Evolutionary conservation across 23 tunicate genomes (phyloP), one percentile per base, ranked within the genome.

Genomic region (Diplosoma virens): DNA sequence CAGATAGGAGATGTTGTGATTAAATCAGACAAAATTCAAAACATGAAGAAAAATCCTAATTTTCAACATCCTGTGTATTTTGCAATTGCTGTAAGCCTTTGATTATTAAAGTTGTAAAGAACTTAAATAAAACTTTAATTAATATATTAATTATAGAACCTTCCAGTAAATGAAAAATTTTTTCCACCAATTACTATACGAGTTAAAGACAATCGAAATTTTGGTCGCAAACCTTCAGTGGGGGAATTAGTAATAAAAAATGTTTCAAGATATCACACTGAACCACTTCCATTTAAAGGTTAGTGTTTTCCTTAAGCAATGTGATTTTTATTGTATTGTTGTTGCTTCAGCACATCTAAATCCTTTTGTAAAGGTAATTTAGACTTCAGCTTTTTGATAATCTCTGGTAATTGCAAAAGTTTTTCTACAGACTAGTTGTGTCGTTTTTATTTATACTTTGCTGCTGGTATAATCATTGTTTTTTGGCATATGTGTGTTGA

Each of bases 121-220:
- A 41, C 9, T 41, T 41, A 14, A 16, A 11, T 20, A 11, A 55
- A 55, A 4, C 24, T 41, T 7, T 41, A 41, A 41, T 41, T 7
- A 41, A 7, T 41, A 41, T 14, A 7, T 9, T 24, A 18, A 32
- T 48, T 59, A 0, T 50, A 90, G 97, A 80, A 90, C 52, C 79
- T 90, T 0, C 97, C 97, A 37, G 84, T 78, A 29, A 80, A 90
- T 18, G 66, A 65, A 24, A 67, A 84, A 4, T 90, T 79, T 75
- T 90, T 87, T 55, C 97, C 97, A 30, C 97, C 97, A 29, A 84
- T 90, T 52, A 60, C 84, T 30, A 90, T 90, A 7, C 80, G 97
- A 37, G 90, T 90, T 22, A 90, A 84, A 66, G 97, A 90, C 77
- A 90, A 90, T 74, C 71, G 97, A 32, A 90, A 84, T 47, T 90